Conservation (phyloP, 2,888 invertebrate species). For the Heliconius sara region DNA sequence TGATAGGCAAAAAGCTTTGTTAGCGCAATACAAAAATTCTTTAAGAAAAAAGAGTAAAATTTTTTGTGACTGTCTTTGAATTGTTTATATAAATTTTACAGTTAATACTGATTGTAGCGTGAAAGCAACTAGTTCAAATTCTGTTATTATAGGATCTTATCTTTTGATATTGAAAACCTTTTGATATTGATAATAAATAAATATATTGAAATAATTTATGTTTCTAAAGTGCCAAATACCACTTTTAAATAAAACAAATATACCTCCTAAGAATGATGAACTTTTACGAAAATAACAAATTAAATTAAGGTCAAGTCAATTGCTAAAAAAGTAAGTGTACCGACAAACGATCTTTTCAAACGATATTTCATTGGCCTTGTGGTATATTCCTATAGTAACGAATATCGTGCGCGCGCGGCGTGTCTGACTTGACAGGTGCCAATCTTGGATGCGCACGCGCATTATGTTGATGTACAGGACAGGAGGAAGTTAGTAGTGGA, state of each 20-base stretch:
- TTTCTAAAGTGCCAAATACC: no score
- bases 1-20: background rate
- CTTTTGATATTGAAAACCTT: no score
- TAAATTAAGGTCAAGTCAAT: background rate
- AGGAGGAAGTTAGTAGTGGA: conserved; percentile 38
- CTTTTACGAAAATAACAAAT: background rate
- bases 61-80: background rate
- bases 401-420: conserved; percentile 60
- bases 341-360: background rate
- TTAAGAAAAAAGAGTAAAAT: background rate
- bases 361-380: conserved; percentile 28
- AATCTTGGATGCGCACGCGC: conserved; percentile 71
- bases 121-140: background rate
- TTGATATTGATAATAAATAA: no score
- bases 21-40: background rate
- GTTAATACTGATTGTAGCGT: background rate
- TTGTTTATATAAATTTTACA: background rate
- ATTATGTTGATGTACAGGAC: conserved; percentile 52
- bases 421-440: conserved; percentile 79
- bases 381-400: conserved; percentile 34
- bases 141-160: background rate
- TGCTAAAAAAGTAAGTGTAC: background rate
- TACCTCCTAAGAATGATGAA: background rate
- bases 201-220: no score
- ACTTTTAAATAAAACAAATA: background rate